Evolutionary conservation across 2,113 vertebrate genomes (phyloP), one percentile per base, ranked within the genome.

Genomic region (Anser brachyrhynchus): DNA sequence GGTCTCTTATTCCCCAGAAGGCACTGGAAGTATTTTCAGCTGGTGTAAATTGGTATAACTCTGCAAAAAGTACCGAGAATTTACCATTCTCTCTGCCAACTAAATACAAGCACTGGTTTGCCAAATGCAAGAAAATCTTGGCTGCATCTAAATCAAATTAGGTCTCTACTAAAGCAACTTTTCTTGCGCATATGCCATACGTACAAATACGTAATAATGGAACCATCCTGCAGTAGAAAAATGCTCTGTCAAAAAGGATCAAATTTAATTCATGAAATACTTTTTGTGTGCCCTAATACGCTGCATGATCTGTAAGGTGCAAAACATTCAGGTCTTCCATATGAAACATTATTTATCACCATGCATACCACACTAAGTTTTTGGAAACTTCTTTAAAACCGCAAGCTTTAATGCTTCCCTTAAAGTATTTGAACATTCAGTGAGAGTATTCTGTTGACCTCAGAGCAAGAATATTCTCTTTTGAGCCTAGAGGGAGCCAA

Each of bases 1-100:
- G 81, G 93, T 84, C 70, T 94, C 41, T 80, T 75, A 92, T 76
- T 95, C 70, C 80, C 89, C 77, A 79, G 62, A 94, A 96, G 70
- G 21, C 31, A 78, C 10, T 21, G 18, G 21, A n/a, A 62, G 49
- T 74, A 62, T 89, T 90, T 90, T 91, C 44, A 65, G 41, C 65
- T 78, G 31, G 70, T 89, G n/a, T 31, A 86, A 88, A 85, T 85
- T 77, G 58, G 66, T 87, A 65, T 73, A 94, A 69, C 35, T 80
- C 69, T 81, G 54, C 8, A 84, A 65, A 93, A 86, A 43, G 72
- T 94, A 41, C 28, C 20, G 20, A 82, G 70, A 81, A 81, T 77
- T 90, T 92, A 51, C 57, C 76, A 28, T 88, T 79, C 39, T 85
- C 25, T 70, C 22, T 58, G 33, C 61, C 44, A 65, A 21, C 8